Evolutionary conservation across 1,140 invertebrate species (phyloP).

Genomic region (Drosophila bipectinata): DNA sequence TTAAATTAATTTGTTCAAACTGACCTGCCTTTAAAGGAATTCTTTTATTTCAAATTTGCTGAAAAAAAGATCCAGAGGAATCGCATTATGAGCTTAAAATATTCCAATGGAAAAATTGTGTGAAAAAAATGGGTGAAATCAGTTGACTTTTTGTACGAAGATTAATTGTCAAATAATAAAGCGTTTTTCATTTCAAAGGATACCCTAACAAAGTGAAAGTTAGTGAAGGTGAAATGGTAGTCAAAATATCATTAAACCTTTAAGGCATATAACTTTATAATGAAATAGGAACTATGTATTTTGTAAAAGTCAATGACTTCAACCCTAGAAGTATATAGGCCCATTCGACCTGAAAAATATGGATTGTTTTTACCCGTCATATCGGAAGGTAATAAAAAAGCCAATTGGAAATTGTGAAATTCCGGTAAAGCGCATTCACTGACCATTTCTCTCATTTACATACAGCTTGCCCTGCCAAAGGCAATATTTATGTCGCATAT

Average conservation of each 20-base stretch:
- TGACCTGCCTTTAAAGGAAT: background rate
- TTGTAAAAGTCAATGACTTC: no score
- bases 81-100: conserved; percentile 4
- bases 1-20: conserved; percentile 10
- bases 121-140: conserved; percentile 1
- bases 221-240: background rate
- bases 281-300: background rate
- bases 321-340: background rate
- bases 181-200: conserved; percentile 9
- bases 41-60: background rate
- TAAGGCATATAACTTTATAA: background rate
- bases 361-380: conserved; percentile 14
- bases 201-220: conserved; percentile 7
- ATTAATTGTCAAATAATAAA: conserved; percentile 36
- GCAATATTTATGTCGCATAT: conserved; percentile 42
- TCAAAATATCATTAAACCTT: no score
- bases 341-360: background rate
- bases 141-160: conserved; percentile 6
- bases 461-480: conserved; percentile 32
- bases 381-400: conserved; percentile 36
- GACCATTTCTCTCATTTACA: conserved; percentile 39
- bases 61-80: background rate
- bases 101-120: background rate
- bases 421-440: conserved; percentile 29
- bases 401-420: conserved; percentile 24